These are phyloP conservation scores for Gulo gulo DNA, from an alignment of 2,113 vertebrate species.

Conservation along the genomic window DNA sequence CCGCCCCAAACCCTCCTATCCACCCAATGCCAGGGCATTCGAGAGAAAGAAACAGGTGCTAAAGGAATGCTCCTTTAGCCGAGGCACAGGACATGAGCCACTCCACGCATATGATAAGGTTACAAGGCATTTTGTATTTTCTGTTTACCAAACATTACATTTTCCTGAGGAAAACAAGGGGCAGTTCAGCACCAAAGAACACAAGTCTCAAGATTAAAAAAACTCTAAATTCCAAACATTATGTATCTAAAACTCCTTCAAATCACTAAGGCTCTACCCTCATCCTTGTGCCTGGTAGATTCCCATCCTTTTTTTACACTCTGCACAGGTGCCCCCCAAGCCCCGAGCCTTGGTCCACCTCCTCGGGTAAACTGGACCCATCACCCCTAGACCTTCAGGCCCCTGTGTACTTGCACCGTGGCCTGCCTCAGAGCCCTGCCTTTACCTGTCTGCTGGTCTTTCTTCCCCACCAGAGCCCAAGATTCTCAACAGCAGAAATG, in stretches of 20 bases:
- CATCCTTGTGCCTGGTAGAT: rapidly evolving
- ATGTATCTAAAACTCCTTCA: rapidly evolving
- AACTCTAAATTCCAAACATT: not conserved
- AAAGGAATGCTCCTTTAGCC: rapidly evolving
- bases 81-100: rapidly evolving
- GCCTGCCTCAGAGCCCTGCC: rapidly evolving
- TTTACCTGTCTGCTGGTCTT: rapidly evolving
- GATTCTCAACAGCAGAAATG: rapidly evolving
- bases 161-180: not conserved
- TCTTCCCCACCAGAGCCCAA: not conserved
- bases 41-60: not conserved
- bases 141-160: not conserved
- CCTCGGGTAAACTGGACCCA: not conserved
- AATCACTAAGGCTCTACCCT: not conserved
- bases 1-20: rapidly evolving
- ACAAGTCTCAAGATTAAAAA: not conserved
- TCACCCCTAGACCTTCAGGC: rapidly evolving
- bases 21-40: rapidly evolving
- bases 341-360: rapidly evolving
- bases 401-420: rapidly evolving
- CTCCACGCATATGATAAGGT: rapidly evolving
- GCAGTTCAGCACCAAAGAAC: not conserved
- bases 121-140: not conserved
- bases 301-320: not conserved
- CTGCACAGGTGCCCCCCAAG: rapidly evolving